Conservation (phyloP, 2,797 vertebrate species). For the Chaetophractus vellerosus region DNA sequence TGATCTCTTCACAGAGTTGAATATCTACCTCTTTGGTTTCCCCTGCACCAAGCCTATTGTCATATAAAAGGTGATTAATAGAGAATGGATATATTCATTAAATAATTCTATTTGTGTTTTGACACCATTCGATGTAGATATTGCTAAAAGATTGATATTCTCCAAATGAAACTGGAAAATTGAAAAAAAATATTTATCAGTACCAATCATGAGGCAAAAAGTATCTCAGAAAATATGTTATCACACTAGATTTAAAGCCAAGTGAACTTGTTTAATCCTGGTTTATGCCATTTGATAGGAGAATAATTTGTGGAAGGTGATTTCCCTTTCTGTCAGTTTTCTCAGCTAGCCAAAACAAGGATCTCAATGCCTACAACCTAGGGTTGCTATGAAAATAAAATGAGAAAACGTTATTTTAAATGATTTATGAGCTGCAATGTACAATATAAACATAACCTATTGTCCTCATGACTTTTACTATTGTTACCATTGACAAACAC, state of each 20-base stretch:
- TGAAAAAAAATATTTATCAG: background rate
- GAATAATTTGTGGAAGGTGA: conserved; percentile 13
- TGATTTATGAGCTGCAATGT: background rate
- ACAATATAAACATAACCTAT: background rate
- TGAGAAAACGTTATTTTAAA: background rate
- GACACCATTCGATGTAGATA: background rate
- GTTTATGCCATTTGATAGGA: background rate
- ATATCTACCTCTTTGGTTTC: background rate
- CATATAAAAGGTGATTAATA: conserved; percentile 12
- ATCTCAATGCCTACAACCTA: background rate
- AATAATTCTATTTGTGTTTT: background rate
- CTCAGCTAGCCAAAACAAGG: background rate
- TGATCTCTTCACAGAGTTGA: background rate
- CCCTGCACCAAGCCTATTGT: background rate
- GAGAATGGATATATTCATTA: background rate
- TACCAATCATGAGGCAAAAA: background rate
- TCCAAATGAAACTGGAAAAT: background rate
- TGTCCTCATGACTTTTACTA: background rate
- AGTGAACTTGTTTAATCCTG: background rate
- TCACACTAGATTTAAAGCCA: conserved; percentile 14
- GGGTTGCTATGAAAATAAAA: background rate
- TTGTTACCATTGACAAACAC: background rate
- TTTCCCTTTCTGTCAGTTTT: conserved; percentile 21
- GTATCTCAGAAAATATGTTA: background rate
- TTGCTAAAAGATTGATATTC: background rate